Base-by-base conservation (phyloP, 2,888 invertebrate genomes). In the Urechis unicinctus region DNA sequence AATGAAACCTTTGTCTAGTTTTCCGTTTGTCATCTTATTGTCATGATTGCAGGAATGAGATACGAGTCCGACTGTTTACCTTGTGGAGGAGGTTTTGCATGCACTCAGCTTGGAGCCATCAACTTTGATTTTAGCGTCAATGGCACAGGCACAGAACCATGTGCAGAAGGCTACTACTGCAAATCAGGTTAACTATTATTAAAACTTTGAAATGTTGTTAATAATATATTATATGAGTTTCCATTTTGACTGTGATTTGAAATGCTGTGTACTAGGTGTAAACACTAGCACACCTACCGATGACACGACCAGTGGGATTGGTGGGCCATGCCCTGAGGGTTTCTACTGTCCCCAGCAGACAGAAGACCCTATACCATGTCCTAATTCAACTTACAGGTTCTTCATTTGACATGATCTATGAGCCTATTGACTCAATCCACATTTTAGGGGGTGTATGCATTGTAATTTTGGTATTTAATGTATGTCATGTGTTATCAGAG, bases 321-420 rank as follows among this genome's bases (percentile, higher is more conserved):
- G 74, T 5, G 74, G 73, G 0, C 74, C 73, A 0, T 75, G 75
- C 55, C 74, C 75, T 1, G 51, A 66, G 3, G 75, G 75, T 1
- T 67, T 63, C 58, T 75, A 72, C 66, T 75, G 75, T 54, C 69
- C 68, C 3, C 25, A 52, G 26, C 66, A 68, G 58, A 75, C 75
- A 1, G 68, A 69, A 47, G 72, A 71, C 55, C 75, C 75, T 0
- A 56, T 64, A 4, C 59, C 69, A 0, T 75, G 75, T 55, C 71
- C 75, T 5, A 69, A 63, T 42, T 66, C 69, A 6, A 74, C 73
- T 0, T 74, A 70, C 63, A 53, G 71, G n/a, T 56, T 29, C 47
- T 28, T 28, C 36, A 21, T 22, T 21, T 22, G 21, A 13, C 9
- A 17, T 45, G 45, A 21, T 6, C 6, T 25, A n/a, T n/a, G n/a